Evolutionary conservation across 2,888 invertebrate species (phyloP), one percentile per base, ranked within the genome.

Genomic region (Scotopteryx bipunctaria): DNA sequence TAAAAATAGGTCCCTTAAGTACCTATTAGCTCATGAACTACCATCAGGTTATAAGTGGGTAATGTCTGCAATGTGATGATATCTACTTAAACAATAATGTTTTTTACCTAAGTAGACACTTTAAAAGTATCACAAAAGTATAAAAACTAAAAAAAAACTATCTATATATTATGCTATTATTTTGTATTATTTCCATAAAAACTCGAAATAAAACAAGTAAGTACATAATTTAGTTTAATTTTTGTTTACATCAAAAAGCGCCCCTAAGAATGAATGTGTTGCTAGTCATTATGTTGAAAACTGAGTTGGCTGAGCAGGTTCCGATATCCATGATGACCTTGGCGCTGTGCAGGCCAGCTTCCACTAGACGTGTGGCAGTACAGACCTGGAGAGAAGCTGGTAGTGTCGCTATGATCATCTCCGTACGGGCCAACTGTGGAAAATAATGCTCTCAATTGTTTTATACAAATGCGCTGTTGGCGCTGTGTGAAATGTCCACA

Each of bases 361-460:
- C 76, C 3, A 87, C 69, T 0, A 89, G 62, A 2, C 72, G 71
- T 2, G 62, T 64, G 0, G 81, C 86, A 1, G 86, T 84, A 59
- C 90, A 90, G 1, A 87, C 63, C 57, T 89, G 81, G 1, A 89
- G 61, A 1, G 82, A 61, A 0, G 82, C 78, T 8, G 88, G 86
- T 9, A 89, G 58, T 0, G 78, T 73, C 6, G 78, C 74, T 40
- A 88, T 55, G 2, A 76, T 73, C 5, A 88, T 42, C 47, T 83
- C 84, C 55, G 86, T 80, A 33, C 83, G 82, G 3, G 76, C 75
- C 15, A 85, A 73, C 90, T 90, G 73, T 15, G 51, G 63, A 59
- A 3, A 36, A 32, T 41, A 29, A 32, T 6, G 8, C 2, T 15
- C n/a, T n/a, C n/a, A n/a, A n/a, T n/a, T n/a, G n/a, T n/a, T n/a